Evolutionary conservation across 2,797 vertebrate species (phyloP).

Genomic region (Tapera naevia): DNA sequence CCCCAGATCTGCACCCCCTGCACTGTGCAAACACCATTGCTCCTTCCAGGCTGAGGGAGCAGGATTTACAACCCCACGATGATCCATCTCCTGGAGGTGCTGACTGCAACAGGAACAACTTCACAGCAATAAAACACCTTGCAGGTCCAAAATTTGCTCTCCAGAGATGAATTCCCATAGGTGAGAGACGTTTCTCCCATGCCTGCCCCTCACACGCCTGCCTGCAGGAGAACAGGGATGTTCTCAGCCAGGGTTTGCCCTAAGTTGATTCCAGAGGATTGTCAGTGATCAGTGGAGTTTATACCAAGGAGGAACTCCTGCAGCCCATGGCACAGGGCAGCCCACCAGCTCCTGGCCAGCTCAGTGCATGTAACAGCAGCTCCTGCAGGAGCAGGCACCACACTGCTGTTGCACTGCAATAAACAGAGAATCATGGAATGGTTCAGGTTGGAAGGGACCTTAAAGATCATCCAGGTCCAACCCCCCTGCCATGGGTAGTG

Average conservation of each 20-base stretch:
- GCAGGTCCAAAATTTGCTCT: background rate
- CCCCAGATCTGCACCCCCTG: background rate
- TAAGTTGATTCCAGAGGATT: background rate
- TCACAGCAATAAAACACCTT: background rate
- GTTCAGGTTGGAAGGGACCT: no score
- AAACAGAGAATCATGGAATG: no score
- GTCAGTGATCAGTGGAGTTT: background rate
- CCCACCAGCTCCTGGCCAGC: background rate
- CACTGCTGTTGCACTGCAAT: background rate
- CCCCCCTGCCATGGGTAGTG: no score
- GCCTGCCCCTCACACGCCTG: background rate
- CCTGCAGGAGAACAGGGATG: background rate
- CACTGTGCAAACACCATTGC: background rate
- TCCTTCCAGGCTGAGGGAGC: background rate
- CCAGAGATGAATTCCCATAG: rapidly evolving
- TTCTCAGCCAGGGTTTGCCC: background rate
- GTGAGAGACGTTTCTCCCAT: background rate
- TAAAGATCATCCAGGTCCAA: no score
- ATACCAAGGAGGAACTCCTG: background rate
- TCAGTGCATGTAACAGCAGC: background rate
- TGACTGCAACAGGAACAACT: background rate
- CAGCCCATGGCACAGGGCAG: background rate
- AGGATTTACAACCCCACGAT: background rate
- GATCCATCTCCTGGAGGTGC: background rate
- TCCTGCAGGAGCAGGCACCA: background rate